phyloP scores from a whole-genome alignment of 2,113 vertebrate species.

The Macquaria ambigua region DNA sequence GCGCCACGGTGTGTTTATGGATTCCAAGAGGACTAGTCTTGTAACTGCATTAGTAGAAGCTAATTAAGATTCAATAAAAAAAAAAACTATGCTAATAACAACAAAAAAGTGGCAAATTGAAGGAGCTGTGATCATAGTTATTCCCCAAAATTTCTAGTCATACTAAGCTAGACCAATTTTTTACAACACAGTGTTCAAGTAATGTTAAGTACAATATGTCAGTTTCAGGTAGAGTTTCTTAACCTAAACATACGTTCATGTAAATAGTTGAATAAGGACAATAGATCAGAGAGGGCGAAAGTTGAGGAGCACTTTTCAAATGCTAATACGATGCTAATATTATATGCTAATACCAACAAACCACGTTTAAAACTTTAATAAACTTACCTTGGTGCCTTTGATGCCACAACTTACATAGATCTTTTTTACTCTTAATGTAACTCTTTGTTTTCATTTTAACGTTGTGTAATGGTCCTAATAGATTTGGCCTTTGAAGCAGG shows the following conservation, averaged over 20 bases:
- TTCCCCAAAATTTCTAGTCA: too few species aligned
- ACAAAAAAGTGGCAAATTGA: too few species aligned
- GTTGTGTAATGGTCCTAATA: neutral
- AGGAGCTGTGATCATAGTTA: too few species aligned
- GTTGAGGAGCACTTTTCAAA: conserved; percentile 33
- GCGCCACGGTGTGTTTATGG: too few species aligned
- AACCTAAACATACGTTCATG: neutral
- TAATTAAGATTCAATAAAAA: too few species aligned
- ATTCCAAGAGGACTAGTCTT: too few species aligned
- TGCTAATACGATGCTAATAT: conserved; percentile 30
- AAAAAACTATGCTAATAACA: too few species aligned
- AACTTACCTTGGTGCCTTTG: conserved; percentile 13
- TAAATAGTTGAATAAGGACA: neutral
- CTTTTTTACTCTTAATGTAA: neutral
- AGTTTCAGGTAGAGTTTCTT: too few species aligned
- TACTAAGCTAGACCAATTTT: too few species aligned
- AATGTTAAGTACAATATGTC: too few species aligned
- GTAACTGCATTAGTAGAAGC: too few species aligned
- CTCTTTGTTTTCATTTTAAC: conserved; percentile 11
- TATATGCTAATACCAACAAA: conserved; percentile 8
- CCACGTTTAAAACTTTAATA: neutral
- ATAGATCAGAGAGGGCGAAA: neutral
- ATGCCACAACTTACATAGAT: neutral
- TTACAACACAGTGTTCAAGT: too few species aligned
- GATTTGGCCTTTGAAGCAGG: conserved; percentile 18